Base-by-base conservation (phyloP, 2,113 vertebrate genomes). In the Pseudopodoces humilis region DNA sequence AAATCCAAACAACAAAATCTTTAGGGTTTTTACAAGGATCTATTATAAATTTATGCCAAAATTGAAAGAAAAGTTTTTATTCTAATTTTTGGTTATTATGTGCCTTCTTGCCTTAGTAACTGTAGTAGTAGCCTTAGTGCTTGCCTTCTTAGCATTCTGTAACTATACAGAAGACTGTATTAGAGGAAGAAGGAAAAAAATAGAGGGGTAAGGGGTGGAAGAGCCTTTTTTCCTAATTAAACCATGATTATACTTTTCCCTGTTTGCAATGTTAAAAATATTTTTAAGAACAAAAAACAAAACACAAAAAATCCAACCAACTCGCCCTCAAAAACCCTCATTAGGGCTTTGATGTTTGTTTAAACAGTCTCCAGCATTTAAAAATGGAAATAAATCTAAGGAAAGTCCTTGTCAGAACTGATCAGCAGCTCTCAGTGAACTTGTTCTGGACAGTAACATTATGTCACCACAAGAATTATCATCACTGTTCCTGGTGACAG, bases 171-270 rank as follows among this genome's bases (percentile, higher is more conserved):
- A 71, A 53, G 41, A 33, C 2, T 22, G 1, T 9, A 35, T 14
- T 65, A 31, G 63, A 77, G 12, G 28, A 49, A 88, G 16, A 53
- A 88, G 7, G 15, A 35, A 52, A 72, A 70, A 88, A 83, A 68
- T 4, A 14, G 15, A 21, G 2, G 24, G 18, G 1, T 17, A 19
- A 53, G 8, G 8, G 5, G 8, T 37, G 1, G 5, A 79, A 35
- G 21, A 33, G 13, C 10, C 6, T 18, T 35, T 49, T n/a, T 22
- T 5, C 3, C 5, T 5, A 68, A 49, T 59, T 58, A 70, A 91
- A 50, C 7, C 7, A 41, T 28, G 6, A 12, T 6, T 91, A 62
- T 39, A 23, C 24, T 80, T 79, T 75, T 17, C 10, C 9, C 7
- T 71, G 2, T 39, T 76, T 22, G 8, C 6, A 39, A 25, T n/a